Evolutionary conservation across 2,888 invertebrate genomes (phyloP).

Genomic region (Thumatha senex): DNA sequence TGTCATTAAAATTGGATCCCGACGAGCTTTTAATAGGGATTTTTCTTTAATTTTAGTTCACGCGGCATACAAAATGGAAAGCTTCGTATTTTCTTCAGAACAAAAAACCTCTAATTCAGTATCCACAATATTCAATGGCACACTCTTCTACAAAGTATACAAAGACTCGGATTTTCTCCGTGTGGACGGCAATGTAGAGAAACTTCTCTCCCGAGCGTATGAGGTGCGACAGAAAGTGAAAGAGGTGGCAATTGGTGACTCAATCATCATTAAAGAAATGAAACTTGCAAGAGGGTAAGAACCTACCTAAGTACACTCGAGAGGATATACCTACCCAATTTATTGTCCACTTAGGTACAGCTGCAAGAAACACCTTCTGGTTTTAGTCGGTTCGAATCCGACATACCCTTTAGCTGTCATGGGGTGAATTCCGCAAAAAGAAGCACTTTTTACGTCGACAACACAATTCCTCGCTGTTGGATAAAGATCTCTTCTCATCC

Average conservation of each 20-base stretch:
- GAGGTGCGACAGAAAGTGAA: slow-evolving; percentile 46
- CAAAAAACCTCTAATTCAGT: not conserved
- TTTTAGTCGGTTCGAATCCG: too few relatives aligned
- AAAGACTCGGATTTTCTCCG: slow-evolving; percentile 49
- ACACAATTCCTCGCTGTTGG: too few relatives aligned
- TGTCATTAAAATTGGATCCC: too few relatives aligned
- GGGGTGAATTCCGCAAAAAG: too few relatives aligned
- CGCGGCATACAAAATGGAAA: slow-evolving; percentile 1
- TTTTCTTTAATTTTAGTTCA: not conserved
- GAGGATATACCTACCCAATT: not conserved
- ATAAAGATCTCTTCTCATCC: too few relatives aligned
- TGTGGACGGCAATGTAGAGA: slow-evolving; percentile 42
- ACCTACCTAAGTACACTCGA: too few relatives aligned
- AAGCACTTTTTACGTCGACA: too few relatives aligned
- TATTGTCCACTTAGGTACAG: too few relatives aligned
- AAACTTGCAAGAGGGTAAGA: slow-evolving; percentile 26
- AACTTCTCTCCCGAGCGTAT: slow-evolving; percentile 44
- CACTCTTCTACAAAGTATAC: slow-evolving; percentile 40
- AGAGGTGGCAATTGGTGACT: slow-evolving; percentile 37
- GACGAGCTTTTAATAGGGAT: too few relatives aligned
- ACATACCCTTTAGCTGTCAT: too few relatives aligned
- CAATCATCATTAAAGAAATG: slow-evolving; percentile 32
- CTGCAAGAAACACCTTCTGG: too few relatives aligned
- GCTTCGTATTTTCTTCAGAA: not conserved
- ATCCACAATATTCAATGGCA: slow-evolving; percentile 3